These are phyloP conservation scores for Chaetodon trifascialis DNA, from an alignment of 2,113 vertebrate species.

Conservation along the genomic window DNA sequence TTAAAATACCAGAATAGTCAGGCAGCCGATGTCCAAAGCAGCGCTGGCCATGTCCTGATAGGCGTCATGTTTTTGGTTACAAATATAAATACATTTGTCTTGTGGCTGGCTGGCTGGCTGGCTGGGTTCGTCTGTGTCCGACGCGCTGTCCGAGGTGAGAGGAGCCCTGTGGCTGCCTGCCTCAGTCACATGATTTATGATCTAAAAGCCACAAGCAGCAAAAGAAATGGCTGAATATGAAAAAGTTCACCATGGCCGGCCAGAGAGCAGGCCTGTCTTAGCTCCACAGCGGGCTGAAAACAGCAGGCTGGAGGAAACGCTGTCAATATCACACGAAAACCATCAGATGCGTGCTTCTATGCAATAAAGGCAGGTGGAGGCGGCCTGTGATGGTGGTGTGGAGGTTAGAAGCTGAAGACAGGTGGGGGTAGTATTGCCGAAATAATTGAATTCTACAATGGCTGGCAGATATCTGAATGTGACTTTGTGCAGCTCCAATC, in stretches of 20 bases:
- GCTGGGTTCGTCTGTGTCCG: slow-evolving; percentile 68
- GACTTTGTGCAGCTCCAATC: slow-evolving; percentile 86
- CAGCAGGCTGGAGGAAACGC: slow-evolving; percentile 32
- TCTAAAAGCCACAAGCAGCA: slow-evolving; percentile 51
- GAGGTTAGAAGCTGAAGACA: slow-evolving; percentile 71
- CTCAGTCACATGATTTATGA: slow-evolving; percentile 85
- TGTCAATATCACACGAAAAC: slow-evolving; percentile 63
- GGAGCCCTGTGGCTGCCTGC: slow-evolving; percentile 74
- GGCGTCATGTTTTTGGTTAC: slow-evolving; percentile 78
- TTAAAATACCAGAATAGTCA: slow-evolving; percentile 86
- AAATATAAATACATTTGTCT: slow-evolving; percentile 89
- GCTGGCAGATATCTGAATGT: slow-evolving; percentile 90
- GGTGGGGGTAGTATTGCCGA: slow-evolving; percentile 74
- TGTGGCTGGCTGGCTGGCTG: slow-evolving; percentile 69
- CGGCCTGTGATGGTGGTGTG: slow-evolving; percentile 40
- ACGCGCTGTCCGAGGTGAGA: slow-evolving; percentile 78
- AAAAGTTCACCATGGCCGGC: slow-evolving; percentile 65
- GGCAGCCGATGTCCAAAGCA: slow-evolving; percentile 77
- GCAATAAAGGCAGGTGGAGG: slow-evolving; percentile 49
- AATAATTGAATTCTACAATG: slow-evolving; percentile 89
- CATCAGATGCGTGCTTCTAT: slow-evolving; percentile 57
- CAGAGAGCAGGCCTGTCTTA: slow-evolving; percentile 21
- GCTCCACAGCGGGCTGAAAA: slow-evolving; percentile 24
- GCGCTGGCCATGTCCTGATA: slow-evolving; percentile 81
- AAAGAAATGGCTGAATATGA: slow-evolving; percentile 61